These are phyloP conservation scores for Drosophila mayri DNA, from an alignment of 1,140 invertebrate genomes.

Conservation along the genomic window DNA sequence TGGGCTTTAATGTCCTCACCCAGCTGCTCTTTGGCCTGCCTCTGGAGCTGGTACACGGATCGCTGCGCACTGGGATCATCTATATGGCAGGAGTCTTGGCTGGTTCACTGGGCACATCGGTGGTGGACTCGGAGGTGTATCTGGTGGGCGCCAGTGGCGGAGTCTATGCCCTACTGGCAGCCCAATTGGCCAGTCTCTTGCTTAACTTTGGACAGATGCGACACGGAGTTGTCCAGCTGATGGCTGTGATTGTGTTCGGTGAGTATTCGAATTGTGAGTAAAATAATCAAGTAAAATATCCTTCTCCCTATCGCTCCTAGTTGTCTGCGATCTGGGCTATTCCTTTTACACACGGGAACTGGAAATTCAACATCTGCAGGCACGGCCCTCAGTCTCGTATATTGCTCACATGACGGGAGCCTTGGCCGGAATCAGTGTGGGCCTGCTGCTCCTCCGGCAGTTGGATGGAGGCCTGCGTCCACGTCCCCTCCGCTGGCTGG, in stretches of 20 bases:
- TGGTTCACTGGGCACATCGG: conserved; percentile 95
- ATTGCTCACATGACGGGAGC: conserved; percentile 97
- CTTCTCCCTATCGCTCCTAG: conserved; percentile 86
- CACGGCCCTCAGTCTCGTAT: conserved; percentile 93
- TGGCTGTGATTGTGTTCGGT: conserved; percentile 96
- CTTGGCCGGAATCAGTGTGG: conserved; percentile 94
- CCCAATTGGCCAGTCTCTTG: conserved; percentile 96
- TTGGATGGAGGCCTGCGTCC: conserved; percentile 96
- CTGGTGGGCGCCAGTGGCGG: conserved; percentile 97
- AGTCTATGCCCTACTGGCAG: conserved; percentile 96
- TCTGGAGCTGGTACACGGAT: conserved; percentile 97
- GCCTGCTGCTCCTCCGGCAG: conserved; percentile 96
- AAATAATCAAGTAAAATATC: conserved; percentile 12
- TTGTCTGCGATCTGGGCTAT: conserved; percentile 96
- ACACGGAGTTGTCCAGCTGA: conserved; percentile 94
- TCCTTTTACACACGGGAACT: conserved; percentile 96
- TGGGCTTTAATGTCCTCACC: conserved; percentile 97
- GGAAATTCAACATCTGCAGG: conserved; percentile 73
- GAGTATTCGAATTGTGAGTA: conserved; percentile 81
- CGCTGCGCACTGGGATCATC: conserved; percentile 93
- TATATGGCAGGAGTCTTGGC: conserved; percentile 97
- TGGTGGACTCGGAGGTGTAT: conserved; percentile 97
- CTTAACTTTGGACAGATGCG: conserved; percentile 98
- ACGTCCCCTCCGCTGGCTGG: conserved; percentile 97
- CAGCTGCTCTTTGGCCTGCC: conserved; percentile 96